These are phyloP conservation scores for Vipera latastei DNA, from an alignment of 2,797 vertebrate genomes.

Conservation along the genomic window DNA sequence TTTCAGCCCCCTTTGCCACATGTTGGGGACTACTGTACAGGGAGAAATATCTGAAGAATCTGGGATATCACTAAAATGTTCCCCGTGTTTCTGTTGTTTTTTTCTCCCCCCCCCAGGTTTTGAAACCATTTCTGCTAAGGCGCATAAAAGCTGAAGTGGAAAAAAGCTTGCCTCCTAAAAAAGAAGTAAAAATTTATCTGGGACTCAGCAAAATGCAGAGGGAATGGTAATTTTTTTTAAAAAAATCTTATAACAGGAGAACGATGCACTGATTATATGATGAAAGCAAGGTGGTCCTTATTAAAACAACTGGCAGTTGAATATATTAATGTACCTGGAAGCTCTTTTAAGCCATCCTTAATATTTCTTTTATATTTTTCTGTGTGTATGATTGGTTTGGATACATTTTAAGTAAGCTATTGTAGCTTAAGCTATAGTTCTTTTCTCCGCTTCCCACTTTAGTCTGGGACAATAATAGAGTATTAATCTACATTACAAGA, in stretches of 20 bases:
- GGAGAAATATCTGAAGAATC: not conserved
- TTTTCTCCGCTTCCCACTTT: not conserved
- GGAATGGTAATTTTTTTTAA: slow-evolving; percentile 71
- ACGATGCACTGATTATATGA: not conserved
- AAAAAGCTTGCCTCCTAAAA: slow-evolving; percentile 81
- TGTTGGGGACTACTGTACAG: not conserved
- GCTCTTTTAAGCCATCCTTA: not conserved
- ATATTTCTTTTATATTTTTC: not conserved
- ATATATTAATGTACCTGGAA: not conserved
- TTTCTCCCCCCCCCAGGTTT: slow-evolving; percentile 67
- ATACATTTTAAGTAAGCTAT: not conserved
- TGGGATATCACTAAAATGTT: not conserved
- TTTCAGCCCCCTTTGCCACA: not conserved
- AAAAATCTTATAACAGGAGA: not conserved
- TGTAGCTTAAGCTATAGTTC: not conserved
- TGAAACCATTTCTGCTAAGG: slow-evolving; percentile 80
- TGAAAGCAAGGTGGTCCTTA: not conserved
- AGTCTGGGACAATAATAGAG: not conserved
- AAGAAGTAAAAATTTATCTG: slow-evolving; percentile 82
- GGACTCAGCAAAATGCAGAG: slow-evolving; percentile 83
- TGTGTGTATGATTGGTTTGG: not conserved
- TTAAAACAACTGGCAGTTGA: not conserved
- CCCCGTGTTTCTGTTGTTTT: not conserved
- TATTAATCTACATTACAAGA: not conserved
- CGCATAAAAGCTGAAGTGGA: slow-evolving; percentile 84